Base-by-base conservation (phyloP, 2,797 vertebrate genomes). In the Remorina albescens region DNA sequence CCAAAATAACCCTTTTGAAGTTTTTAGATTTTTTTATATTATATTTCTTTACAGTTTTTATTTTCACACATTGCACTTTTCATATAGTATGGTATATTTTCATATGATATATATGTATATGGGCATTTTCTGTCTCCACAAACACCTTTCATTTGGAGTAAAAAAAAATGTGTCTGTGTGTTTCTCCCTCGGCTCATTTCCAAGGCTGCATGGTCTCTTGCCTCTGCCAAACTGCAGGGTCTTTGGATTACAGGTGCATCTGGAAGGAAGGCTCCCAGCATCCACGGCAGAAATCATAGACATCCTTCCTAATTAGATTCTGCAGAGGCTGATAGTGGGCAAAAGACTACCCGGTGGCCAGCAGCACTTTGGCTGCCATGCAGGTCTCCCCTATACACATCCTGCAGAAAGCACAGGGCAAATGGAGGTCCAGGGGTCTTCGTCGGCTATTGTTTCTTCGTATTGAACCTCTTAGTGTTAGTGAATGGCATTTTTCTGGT, bases 221-320 rank as follows among this genome's bases (percentile, higher is more conserved):
- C 12, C 42, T 68, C 23, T 50, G 76, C 62, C 74, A 80, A 73
- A 68, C 5, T 13, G 62, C 25, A 74, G 12, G 51, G 15, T 74
- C 32, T 67, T 61, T 69, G 10, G 15, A 26, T 32, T 71, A 30
- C 74, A 85, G 69, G 78, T 81, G 82, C 47, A 18, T 50, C 42
- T 76, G 23, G 54, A 83, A 60, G 68, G 28, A 66, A 18, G 15
- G 39, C 28, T 81, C 63, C 74, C 75, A 30, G 67, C 16, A 10
- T 71, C 47, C 9, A 3, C 34, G 59, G 71, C 41, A 71, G 36
- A 67, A 73, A 64, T 67, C 64, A 61, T 23, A 32, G 7, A 69
- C 81, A 80, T 84, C 70, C 68, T 61, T 81, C 62, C 53, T 69
- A 75, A 90, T 89, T 85, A 84, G 77, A 88, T 80, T 71, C 86